A percentile compares a stretch with the other conserved stretches of the same genome.
Evolutionary conservation across 2,797 vertebrate genomes (phyloP).

Genomic region (Hippocampus kuda): DNA sequence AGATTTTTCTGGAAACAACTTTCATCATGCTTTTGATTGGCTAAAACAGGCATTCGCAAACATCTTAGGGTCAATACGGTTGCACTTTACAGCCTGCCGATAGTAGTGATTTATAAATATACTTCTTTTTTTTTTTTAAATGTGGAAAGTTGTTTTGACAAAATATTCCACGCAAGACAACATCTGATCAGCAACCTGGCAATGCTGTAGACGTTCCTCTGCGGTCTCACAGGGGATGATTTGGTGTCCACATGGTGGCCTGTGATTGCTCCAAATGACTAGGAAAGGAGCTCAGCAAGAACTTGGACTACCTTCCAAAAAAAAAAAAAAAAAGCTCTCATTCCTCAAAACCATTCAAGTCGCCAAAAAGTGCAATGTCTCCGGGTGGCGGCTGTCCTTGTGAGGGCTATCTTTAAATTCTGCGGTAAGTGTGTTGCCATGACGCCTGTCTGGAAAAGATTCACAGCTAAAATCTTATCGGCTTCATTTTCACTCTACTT

Average conservation of each 20-base stretch:
- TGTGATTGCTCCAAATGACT: conserved; percentile 28
- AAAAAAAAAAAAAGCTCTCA: neutral
- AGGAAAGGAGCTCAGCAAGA: conserved; percentile 20
- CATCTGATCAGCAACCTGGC: conserved; percentile 40
- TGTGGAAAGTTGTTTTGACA: neutral
- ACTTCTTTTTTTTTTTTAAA: neutral
- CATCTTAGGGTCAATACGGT: neutral
- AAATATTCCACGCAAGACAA: neutral
- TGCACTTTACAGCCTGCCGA: neutral
- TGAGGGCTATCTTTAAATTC: conserved; percentile 58
- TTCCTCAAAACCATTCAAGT: neutral
- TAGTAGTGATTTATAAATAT: neutral
- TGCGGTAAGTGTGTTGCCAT: conserved; percentile 31
- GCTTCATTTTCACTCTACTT: conserved; percentile 39
- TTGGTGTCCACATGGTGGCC: conserved; percentile 30
- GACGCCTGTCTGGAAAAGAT: conserved; percentile 31
- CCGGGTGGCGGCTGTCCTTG: conserved; percentile 37
- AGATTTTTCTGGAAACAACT: neutral
- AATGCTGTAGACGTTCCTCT: conserved; percentile 2
- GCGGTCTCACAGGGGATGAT: conserved; percentile 29
- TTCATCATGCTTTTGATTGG: neutral
- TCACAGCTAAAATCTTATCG: conserved; percentile 28
- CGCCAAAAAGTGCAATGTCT: conserved; percentile 26
- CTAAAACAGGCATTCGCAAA: neutral
- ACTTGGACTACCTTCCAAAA: conserved; percentile 10